These are phyloP conservation scores for Toxotes chatareus DNA, from an alignment of 2,113 vertebrate species.

Conservation along the genomic window DNA sequence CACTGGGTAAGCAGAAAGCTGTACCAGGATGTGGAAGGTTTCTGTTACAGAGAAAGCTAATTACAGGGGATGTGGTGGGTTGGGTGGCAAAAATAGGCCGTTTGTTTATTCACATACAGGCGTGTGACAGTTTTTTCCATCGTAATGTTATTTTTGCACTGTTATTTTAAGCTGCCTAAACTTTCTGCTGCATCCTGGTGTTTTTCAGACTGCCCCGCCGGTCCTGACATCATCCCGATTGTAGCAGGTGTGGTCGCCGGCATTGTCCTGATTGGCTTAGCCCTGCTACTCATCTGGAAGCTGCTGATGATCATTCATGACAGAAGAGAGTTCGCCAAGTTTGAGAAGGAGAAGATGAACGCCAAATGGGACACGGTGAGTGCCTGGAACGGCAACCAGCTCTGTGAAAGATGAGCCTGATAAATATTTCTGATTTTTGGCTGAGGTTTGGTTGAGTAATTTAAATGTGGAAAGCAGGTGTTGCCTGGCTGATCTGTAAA, in stretches of 20 bases:
- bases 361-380: constrained; percentile 99
- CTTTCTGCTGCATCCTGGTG: constrained; percentile 7
- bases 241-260: constrained; percentile 97
- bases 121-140: constrained; percentile 27
- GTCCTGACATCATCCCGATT: constrained; percentile 97
- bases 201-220: constrained; percentile 91
- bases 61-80: constrained; percentile 34
- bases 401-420: constrained; percentile 3
- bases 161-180: constrained; percentile 42
- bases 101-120: constrained; percentile 41
- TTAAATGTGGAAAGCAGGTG: constrained; percentile 69
- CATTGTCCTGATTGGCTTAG: constrained; percentile 97
- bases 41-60: constrained; percentile 28
- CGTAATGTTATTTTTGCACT: constrained; percentile 31
- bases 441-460: background rate
- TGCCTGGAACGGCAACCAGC: constrained; percentile 23
- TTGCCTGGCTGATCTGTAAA: constrained; percentile 11
- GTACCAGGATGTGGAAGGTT: constrained; percentile 40
- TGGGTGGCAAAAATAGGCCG: constrained; percentile 41
- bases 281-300: constrained; percentile 98
- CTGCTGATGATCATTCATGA: constrained; percentile 99
- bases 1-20: constrained; percentile 84
- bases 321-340: constrained; percentile 98
- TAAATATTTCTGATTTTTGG: constrained; percentile 23
- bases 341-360: constrained; percentile 99